Percentiles rank a stretch among this genome's conserved stretches.
Conservation (phyloP, 2,888 invertebrate genomes). For the Leucozona laternaria region DNA sequence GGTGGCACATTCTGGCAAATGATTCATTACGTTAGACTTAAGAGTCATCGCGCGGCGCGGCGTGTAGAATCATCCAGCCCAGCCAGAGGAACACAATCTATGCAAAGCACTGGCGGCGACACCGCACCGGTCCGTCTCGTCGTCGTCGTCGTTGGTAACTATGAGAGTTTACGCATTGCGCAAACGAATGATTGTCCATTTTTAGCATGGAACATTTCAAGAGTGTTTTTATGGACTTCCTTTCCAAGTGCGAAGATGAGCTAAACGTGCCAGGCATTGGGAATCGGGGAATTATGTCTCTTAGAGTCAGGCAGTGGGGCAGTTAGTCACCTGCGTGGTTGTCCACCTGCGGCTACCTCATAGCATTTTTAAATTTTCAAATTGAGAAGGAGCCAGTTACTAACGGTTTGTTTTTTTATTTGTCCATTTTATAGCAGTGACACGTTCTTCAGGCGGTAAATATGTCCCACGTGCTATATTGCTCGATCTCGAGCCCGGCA, state of each 20-base stretch:
- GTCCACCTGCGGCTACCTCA: conserved; percentile 43
- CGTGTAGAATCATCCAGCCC: conserved; percentile 25
- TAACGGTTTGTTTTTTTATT: conserved; percentile 44
- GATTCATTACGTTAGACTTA: conserved; percentile 63
- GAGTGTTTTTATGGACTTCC: conserved; percentile 69
- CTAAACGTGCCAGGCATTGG: conserved; percentile 60
- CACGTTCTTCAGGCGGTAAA: conserved; percentile 88
- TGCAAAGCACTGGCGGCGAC: conserved; percentile 50
- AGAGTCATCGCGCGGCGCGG: too few relatives aligned
- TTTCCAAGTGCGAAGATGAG: conserved; percentile 41
- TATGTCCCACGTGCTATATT: conserved; percentile 91
- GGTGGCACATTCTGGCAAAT: conserved; percentile 70
- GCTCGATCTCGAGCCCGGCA: conserved; percentile 91
- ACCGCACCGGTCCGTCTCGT: not conserved
- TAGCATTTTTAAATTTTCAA: conserved; percentile 14
- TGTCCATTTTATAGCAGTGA: conserved; percentile 83
- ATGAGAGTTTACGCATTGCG: conserved; percentile 31
- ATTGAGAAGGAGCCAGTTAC: conserved; percentile 1
- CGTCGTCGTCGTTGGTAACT: conserved; percentile 2
- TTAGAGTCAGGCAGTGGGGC: conserved; percentile 42
- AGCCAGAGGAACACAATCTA: conserved; percentile 28
- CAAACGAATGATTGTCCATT: conserved; percentile 53
- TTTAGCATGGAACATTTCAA: conserved; percentile 35
- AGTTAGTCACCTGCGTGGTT: conserved; percentile 38
- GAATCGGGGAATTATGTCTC: conserved; percentile 7